Base-by-base conservation (phyloP, 1,140 invertebrate genomes). In the Conopomorpha cramerella region DNA sequence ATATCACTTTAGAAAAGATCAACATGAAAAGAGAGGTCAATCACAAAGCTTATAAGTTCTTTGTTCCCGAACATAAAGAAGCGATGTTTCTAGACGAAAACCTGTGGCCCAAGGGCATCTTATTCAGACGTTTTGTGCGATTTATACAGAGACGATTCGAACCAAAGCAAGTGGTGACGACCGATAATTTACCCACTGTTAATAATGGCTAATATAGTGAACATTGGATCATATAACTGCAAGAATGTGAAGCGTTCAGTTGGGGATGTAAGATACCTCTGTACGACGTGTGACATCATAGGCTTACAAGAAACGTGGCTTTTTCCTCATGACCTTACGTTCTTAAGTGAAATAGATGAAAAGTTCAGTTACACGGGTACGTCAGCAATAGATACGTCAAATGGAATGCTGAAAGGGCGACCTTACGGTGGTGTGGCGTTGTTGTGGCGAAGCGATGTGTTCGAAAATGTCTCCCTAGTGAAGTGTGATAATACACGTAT, bases 401-500 rank as follows among this genome's bases (percentile, higher is more conserved):
- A 14, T 12, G 30, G 30, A 3, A 15, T 31, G 4, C 11, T 31
- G 30, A 12, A 7, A 12, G 30, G 30, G 8, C 30, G 15, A 16
- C 30, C 30, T 16, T 31, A 31, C 15, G 30, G 30, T 14, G 30
- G 12, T 6, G 30, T 31, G 14, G 30, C 12, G 8, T 4, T 31
- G 16, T 31, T 31, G 30, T 31, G 30, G 30, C 12, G 15, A 2
- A 31, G 11, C 7, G 16, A n/a, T 31, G 30, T 31, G 15, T 31
- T 31, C 16, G 7, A 15, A 16, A 15, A 31, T 16, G 30, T 31
- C 3, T 6, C 16, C 6, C 13, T 31, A 8, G 16, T 14, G 14
- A 6, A 14, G 12, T 31, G 30, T n/a, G 11, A 31, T 31, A 7
- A n/a, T n/a, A n/a, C n/a, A n/a, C 33, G 33, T 35, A 16, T 35